Evolutionary conservation across 2,888 invertebrate species (phyloP).

Genomic region (Lymantria dispar): DNA sequence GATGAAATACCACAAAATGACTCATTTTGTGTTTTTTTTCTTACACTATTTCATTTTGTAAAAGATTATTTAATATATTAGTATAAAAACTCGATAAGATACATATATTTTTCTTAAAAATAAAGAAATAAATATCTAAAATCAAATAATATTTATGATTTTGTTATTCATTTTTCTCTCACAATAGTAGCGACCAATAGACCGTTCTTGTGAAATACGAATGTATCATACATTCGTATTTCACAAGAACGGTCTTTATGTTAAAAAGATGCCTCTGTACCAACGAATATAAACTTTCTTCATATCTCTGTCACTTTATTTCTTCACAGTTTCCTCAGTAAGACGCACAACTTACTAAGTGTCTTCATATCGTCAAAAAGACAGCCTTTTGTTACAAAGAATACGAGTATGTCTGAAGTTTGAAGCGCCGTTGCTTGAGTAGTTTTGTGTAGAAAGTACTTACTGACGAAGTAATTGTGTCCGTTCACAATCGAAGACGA

Average conservation of each 20-base stretch:
- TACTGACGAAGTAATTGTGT: conserved; percentile 16
- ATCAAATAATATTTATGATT: no score
- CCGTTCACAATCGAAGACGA: conserved; percentile 3
- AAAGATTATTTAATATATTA: no score
- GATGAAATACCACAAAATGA: no score
- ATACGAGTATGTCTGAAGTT: conserved; percentile 7
- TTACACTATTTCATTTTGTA: no score
- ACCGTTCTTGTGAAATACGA: no score
- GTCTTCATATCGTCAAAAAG: conserved; percentile 32
- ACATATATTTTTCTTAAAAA: no score
- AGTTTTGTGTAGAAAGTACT: conserved; percentile 18
- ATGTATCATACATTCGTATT: not conserved
- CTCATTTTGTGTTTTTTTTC: no score
- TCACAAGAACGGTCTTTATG: not conserved
- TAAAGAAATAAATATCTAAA: no score
- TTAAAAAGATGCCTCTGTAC: not conserved
- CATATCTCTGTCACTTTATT: conserved; percentile 23
- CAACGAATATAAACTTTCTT: not conserved
- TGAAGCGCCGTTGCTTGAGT: conserved; percentile 8
- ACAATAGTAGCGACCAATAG: no score
- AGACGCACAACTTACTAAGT: conserved; percentile 21
- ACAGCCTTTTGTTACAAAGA: conserved; percentile 25
- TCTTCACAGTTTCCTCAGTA: conserved; percentile 18
- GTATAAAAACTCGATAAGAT: no score
- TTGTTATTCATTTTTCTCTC: no score